Conservation (phyloP, 2,797 vertebrate species). For the Myiotriccus ornatus region DNA sequence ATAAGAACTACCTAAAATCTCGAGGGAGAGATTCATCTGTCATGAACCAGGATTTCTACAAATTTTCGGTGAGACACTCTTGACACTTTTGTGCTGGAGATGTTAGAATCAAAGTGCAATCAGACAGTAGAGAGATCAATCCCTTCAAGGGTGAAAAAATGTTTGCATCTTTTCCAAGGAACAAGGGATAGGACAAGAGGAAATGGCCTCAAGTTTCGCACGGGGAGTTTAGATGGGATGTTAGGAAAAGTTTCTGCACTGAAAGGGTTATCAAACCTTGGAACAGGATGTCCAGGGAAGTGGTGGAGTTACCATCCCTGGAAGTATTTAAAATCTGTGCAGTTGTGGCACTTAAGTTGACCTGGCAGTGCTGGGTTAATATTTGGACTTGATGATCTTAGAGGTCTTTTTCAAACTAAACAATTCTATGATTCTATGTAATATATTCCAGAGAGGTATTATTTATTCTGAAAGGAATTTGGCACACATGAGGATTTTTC, state of each 20-base stretch:
- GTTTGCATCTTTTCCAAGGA: neutral
- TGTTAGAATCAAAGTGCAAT: neutral
- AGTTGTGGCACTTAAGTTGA: neutral
- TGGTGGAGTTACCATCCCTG: neutral
- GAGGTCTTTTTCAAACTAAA: neutral
- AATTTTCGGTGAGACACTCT: neutral
- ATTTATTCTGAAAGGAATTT: neutral
- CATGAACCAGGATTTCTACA: neutral
- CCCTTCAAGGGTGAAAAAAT: neutral
- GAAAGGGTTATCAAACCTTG: neutral
- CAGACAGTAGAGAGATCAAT: rapidly evolving
- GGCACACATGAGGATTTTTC: neutral
- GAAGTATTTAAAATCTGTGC: neutral
- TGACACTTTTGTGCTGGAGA: neutral
- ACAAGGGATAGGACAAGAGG: neutral
- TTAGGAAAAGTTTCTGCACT: neutral
- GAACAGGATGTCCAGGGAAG: neutral
- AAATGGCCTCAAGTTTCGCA: neutral
- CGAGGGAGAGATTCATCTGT: neutral
- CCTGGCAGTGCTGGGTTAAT: neutral
- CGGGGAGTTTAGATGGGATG: neutral
- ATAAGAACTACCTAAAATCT: neutral
- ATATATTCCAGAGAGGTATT: neutral
- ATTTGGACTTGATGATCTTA: neutral
- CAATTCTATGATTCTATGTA: neutral